These are phyloP conservation scores for Phalacrocorax carbo DNA, from an alignment of 2,113 vertebrate species.

Conservation along the genomic window DNA sequence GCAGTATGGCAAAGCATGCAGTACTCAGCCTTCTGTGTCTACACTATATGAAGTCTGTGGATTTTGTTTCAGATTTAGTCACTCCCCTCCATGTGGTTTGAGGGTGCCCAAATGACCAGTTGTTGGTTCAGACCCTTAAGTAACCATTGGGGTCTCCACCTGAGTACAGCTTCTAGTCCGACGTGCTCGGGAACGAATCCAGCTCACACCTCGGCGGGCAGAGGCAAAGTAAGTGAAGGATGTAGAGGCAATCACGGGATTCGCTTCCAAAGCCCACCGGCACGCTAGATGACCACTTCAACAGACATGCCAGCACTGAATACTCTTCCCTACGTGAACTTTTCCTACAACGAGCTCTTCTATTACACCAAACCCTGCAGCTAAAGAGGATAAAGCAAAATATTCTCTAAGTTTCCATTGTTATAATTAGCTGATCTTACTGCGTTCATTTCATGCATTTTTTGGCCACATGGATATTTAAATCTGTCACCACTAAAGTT, in stretches of 20 bases:
- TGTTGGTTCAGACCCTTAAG: accelerated
- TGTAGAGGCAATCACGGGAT: not conserved
- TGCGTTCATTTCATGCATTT: not conserved
- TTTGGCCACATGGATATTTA: not conserved
- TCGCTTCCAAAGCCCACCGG: not conserved
- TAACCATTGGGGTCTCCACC: not conserved
- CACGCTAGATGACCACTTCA: not conserved
- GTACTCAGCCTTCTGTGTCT: not conserved
- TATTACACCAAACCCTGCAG: not conserved
- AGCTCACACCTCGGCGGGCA: not conserved
- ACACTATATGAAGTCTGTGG: not conserved
- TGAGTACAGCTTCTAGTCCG: not conserved
- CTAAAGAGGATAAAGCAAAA: not conserved
- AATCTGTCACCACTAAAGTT: accelerated
- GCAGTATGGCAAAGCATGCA: not conserved
- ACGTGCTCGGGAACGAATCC: accelerated
- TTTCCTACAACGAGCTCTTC: not conserved
- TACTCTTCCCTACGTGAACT: not conserved
- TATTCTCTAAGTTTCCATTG: not conserved
- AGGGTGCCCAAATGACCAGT: accelerated
- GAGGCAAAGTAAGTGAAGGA: not conserved
- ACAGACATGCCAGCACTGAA: not conserved
- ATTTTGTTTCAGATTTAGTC: not conserved
- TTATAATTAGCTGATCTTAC: not conserved
- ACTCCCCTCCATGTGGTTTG: not conserved